Percentiles rank a stretch among this genome's conserved stretches.
phyloP scores from a whole-genome alignment of 2,888 invertebrate species.

The Brenthis daphne region DNA sequence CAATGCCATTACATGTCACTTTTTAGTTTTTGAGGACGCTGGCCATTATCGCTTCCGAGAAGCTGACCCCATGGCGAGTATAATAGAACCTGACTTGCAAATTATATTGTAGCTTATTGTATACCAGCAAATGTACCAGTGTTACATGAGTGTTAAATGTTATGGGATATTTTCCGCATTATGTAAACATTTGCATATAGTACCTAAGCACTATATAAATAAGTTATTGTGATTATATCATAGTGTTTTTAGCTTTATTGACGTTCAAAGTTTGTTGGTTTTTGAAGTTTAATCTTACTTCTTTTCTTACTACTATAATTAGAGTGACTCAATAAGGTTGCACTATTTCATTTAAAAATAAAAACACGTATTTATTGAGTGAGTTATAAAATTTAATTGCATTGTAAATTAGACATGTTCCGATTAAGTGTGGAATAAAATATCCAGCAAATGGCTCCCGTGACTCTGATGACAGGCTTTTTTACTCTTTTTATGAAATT shows the following conservation, averaged over 20 bases:
- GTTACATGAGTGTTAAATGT: slow-evolving; percentile 24
- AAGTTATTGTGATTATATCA: slow-evolving; percentile 12
- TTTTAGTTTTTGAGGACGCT: slow-evolving; percentile 3
- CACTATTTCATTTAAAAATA: too few relatives aligned
- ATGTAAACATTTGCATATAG: slow-evolving; percentile 8
- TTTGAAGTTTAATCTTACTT: too few relatives aligned
- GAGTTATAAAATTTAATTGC: too few relatives aligned
- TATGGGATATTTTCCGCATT: slow-evolving; percentile 21
- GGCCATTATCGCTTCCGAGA: slow-evolving; percentile 14
- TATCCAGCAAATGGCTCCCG: too few relatives aligned
- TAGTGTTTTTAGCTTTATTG: not conserved
- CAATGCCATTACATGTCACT: not conserved
- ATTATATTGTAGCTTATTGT: slow-evolving; percentile 26
- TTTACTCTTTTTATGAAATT: too few relatives aligned
- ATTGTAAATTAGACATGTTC: too few relatives aligned
- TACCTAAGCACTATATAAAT: not conserved
- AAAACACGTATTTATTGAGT: too few relatives aligned
- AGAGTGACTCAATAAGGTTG: too few relatives aligned
- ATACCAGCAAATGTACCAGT: not conserved
- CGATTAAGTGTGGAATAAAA: too few relatives aligned
- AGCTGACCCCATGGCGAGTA: slow-evolving; percentile 20
- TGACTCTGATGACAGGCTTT: too few relatives aligned
- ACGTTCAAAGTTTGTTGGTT: too few relatives aligned
- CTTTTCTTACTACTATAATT: too few relatives aligned
- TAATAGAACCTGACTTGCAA: slow-evolving; percentile 28